Conservation (phyloP, 2,888 invertebrate species). For the Danaus chrysippus region DNA sequence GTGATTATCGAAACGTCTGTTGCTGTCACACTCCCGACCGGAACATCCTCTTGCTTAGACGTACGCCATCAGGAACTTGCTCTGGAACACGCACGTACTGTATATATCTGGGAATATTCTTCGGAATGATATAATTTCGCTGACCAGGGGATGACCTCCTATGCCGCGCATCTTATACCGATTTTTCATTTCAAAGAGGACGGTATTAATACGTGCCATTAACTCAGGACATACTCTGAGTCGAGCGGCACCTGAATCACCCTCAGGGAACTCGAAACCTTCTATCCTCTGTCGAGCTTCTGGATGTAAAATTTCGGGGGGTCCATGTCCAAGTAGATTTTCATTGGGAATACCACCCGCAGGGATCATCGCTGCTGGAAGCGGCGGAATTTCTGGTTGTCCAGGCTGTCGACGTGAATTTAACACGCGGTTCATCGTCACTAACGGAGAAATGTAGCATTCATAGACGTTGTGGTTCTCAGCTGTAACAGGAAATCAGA, state of each 20-base stretch:
- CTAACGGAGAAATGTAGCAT: slow-evolving; percentile 19
- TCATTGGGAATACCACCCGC: slow-evolving; percentile 35
- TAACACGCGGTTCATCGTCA: slow-evolving; percentile 10
- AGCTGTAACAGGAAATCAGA: slow-evolving; percentile 5
- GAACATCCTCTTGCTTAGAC: background rate
- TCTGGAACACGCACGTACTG: background rate
- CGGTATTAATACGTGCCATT: slow-evolving; percentile 6
- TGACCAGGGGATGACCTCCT: background rate
- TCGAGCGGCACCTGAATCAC: background rate
- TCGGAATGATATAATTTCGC: slow-evolving; percentile 2
- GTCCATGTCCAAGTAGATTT: slow-evolving; percentile 9
- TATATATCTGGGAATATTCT: slow-evolving; percentile 6
- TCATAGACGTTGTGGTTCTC: slow-evolving; percentile 21
- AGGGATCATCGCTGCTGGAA: slow-evolving; percentile 8
- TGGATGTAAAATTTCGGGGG: background rate
- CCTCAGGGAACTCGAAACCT: slow-evolving; percentile 8
- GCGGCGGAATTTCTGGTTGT: background rate
- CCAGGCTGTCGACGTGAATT: background rate
- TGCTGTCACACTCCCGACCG: too few species aligned
- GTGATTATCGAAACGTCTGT: too few species aligned
- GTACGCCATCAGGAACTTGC: background rate
- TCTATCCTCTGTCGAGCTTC: slow-evolving; percentile 4
- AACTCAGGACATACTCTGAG: slow-evolving; percentile 1
- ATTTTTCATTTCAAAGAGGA: slow-evolving; percentile 5
- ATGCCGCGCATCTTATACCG: slow-evolving; percentile 9